Conservation (phyloP, 2,113 vertebrate species). For the Alosa alosa region DNA sequence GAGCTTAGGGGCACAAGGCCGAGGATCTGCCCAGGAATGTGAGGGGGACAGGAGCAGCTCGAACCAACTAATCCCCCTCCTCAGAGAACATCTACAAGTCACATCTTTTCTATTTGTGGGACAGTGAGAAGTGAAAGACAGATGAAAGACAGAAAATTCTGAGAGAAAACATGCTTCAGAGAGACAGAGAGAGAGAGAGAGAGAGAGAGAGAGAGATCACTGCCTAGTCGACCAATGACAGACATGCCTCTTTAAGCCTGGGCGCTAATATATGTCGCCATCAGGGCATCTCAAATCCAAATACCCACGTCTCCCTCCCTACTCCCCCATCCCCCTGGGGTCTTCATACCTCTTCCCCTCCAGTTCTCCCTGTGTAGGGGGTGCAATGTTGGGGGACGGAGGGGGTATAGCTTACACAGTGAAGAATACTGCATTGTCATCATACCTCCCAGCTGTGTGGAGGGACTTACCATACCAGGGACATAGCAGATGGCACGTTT, state of each 20-base stretch:
- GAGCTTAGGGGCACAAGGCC: background rate
- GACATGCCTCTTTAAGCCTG: background rate
- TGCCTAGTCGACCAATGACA: background rate
- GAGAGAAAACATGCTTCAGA: background rate
- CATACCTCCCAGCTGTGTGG: background rate
- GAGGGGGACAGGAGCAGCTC: background rate
- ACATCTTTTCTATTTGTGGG: background rate
- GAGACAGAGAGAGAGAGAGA: background rate
- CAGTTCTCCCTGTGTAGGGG: background rate
- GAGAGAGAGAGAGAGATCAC: background rate
- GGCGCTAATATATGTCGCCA: background rate
- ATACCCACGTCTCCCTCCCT: background rate
- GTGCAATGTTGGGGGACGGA: background rate
- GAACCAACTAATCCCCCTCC: background rate
- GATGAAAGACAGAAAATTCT: background rate
- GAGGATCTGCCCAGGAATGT: background rate
- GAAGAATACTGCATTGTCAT: background rate
- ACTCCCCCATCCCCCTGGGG: background rate
- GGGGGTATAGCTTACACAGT: background rate
- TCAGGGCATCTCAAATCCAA: background rate
- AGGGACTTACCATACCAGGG: slow-evolving; percentile 25
- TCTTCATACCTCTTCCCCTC: background rate
- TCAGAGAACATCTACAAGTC: background rate
- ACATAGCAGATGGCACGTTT: background rate
- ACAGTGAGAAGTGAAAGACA: background rate